Evolutionary conservation across 2,797 vertebrate species (phyloP), one percentile per base, ranked within the genome.

Genomic region (Poeciliopsis presidionis): DNA sequence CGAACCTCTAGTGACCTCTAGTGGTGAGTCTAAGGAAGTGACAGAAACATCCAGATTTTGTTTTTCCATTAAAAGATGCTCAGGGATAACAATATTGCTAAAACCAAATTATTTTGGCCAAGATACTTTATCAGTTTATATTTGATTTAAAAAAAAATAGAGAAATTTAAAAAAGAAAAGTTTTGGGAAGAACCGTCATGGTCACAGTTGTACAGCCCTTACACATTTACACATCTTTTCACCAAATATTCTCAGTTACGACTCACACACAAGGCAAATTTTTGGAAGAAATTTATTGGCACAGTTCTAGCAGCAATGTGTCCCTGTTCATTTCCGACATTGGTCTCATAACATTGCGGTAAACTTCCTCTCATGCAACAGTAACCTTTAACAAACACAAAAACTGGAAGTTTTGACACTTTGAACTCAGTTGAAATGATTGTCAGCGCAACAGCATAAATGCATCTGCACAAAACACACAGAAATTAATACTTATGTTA

Each of bases 231-330:
- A 7, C 4, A 7, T n/a, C 16, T 61, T 61, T 1, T 61, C 5
- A 63, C 7, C 76, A 14, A 43, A 65, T 78, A 36, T 14, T 75
- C 51, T 16, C 11, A 45, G 20, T 79, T 43, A 78, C 43, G 65
- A 78, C 61, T 70, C 77, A 43, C 16, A 76, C 82, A 84, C 61
- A 75, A 51, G 72, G 53, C 55, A 73, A 81, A 43, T 70, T 87
- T 91, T 88, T 84, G 67, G 75, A 86, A 89, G 76, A 87, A 81
- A 77, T 94, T 93, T 93, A 94, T 94, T 94, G 91, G 91, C 90
- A 93, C 92, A 93, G 90, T 90, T 84, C 87, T 93, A 95, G 94
- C 93, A 93, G 94, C 94, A 92, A 91, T 80, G 87, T 90, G 91
- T 91, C 91, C 84, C 89, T 89, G 81, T 90, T 90, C 84, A 80